phyloP scores from a whole-genome alignment of 2,113 vertebrate species.

The Podarcis raffonei region DNA sequence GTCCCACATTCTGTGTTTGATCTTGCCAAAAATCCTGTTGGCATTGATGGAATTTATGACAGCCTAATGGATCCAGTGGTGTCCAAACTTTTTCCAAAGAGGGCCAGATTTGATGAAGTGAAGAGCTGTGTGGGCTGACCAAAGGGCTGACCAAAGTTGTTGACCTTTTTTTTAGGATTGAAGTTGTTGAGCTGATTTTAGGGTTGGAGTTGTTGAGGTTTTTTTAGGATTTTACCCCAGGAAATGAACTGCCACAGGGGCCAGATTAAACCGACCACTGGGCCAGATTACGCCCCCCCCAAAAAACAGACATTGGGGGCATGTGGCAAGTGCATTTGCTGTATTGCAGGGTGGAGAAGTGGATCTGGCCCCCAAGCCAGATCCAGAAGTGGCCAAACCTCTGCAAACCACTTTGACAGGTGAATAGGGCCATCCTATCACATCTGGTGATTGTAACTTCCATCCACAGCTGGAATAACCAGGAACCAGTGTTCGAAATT shows the following conservation, averaged over 20 bases:
- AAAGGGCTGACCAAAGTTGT: no score
- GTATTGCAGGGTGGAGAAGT: neutral
- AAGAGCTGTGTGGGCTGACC: no score
- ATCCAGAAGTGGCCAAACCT: neutral
- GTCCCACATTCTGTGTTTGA: neutral
- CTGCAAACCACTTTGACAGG: neutral
- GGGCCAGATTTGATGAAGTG: no score
- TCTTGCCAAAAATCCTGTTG: neutral
- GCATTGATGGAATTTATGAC: slow-evolving; percentile 2
- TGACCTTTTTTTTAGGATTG: no score
- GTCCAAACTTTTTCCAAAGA: no score
- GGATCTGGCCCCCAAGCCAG: neutral
- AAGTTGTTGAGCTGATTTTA: no score
- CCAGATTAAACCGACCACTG: no score
- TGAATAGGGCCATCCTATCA: neutral
- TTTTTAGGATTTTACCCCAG: no score
- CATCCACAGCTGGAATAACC: neutral
- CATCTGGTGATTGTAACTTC: neutral
- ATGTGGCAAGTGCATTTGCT: neutral
- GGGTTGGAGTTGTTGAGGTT: no score
- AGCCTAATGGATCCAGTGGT: neutral
- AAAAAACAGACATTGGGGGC: neutral
- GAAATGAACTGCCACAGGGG: no score
- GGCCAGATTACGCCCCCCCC: no score
- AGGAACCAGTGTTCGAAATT: neutral